A percentile compares a stretch with the other conserved stretches of the same genome.
Evolutionary conservation across 2,113 vertebrate genomes (phyloP).

Genomic region (Bolborhynchus lineola): DNA sequence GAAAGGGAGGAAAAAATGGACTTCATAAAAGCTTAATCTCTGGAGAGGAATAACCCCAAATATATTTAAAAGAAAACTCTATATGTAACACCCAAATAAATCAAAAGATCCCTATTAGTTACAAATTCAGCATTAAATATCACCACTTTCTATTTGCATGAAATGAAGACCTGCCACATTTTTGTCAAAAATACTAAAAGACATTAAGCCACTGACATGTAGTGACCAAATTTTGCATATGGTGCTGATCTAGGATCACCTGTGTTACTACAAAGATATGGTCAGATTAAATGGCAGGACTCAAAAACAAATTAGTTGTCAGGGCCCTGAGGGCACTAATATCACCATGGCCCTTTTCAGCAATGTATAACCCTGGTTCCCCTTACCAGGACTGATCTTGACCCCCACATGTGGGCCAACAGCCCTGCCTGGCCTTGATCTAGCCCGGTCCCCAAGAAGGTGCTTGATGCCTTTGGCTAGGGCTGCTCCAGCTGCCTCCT

Average conservation of each 20-base stretch:
- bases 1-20: background rate
- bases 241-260: background rate
- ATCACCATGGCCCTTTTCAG: background rate
- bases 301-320: background rate
- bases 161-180: background rate
- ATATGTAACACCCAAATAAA: background rate
- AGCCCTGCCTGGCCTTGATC: background rate
- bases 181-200: background rate
- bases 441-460: accelerated
- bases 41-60: background rate
- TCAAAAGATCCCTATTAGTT: background rate
- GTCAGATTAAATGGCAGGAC: background rate
- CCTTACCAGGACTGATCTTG: background rate
- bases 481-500: background rate
- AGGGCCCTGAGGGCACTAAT: no score
- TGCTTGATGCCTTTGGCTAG: background rate
- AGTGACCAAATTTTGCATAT: background rate
- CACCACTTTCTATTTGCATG: background rate
- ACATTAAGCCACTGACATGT: background rate
- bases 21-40: background rate
- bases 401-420: no score
- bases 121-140: background rate
- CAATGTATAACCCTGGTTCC: background rate
- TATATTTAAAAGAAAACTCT: background rate
- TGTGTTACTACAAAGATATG: background rate